phyloP scores from a whole-genome alignment of 2,113 vertebrate species.

The Guaruba guarouba region DNA sequence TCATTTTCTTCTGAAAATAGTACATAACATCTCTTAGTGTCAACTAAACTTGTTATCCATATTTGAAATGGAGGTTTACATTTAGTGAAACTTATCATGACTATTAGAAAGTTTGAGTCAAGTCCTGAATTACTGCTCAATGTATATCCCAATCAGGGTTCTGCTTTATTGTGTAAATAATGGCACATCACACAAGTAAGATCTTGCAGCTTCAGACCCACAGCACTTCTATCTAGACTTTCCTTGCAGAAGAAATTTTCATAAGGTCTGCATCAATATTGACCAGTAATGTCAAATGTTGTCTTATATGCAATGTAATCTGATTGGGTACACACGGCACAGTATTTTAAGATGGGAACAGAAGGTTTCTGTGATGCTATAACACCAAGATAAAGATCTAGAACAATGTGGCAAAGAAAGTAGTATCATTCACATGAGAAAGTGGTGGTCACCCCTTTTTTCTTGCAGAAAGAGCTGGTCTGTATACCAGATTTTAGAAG shows the following conservation, averaged over 20 bases:
- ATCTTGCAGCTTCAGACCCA: neutral
- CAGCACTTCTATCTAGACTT: neutral
- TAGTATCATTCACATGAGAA: neutral
- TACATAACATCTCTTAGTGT: neutral
- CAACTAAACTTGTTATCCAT: neutral
- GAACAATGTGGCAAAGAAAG: neutral
- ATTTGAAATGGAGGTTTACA: neutral
- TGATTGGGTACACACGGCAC: neutral
- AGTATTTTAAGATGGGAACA: neutral
- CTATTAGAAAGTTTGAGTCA: rapidly evolving
- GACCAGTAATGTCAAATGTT: neutral
- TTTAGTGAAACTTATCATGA: neutral
- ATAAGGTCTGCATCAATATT: neutral
- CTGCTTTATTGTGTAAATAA: neutral
- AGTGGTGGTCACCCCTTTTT: neutral
- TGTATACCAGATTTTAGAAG: neutral
- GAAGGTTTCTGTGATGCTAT: neutral
- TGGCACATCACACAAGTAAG: neutral
- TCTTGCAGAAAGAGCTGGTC: neutral
- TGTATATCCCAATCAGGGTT: neutral
- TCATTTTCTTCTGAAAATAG: neutral
- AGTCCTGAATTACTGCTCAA: neutral
- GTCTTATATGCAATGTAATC: neutral
- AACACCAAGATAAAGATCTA: neutral
- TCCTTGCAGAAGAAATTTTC: neutral